Percentiles rank a stretch among this genome's conserved stretches.
Conservation (phyloP, 2,113 vertebrate genomes). For the Panurus biarmicus region DNA sequence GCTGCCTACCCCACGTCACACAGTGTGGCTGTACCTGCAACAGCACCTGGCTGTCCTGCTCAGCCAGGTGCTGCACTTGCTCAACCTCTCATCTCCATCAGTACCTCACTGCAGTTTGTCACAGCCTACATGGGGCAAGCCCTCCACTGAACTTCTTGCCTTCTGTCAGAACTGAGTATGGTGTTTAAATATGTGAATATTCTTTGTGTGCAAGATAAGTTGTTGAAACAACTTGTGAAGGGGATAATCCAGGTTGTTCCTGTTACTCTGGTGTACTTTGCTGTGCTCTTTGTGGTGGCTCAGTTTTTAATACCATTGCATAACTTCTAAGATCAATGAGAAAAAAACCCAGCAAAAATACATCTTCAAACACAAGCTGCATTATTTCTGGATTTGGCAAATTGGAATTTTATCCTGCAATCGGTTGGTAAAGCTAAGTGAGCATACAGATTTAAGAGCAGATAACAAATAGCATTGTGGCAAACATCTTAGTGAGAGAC, state of each 20-base stretch:
- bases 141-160: neutral
- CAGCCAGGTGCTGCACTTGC: neutral
- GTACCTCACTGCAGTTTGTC: neutral
- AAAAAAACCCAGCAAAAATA: neutral
- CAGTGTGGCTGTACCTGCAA: accelerated
- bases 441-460: neutral
- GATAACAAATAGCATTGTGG: neutral
- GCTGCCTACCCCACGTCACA: neutral
- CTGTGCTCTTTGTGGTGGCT: neutral
- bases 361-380: neutral
- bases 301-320: constrained; percentile 5
- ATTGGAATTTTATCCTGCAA: neutral
- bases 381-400: constrained; percentile 1
- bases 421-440: neutral
- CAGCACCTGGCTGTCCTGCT: neutral
- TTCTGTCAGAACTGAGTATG: neutral
- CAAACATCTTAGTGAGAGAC: neutral
- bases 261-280: neutral
- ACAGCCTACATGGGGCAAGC: neutral
- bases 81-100: neutral
- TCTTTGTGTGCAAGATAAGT: neutral
- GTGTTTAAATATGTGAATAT: neutral
- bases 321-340: constrained; percentile 8
- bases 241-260: neutral
- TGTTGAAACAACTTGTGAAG: neutral